phyloP scores from a whole-genome alignment of 1,140 invertebrate species.

The Idris sp. region DNA sequence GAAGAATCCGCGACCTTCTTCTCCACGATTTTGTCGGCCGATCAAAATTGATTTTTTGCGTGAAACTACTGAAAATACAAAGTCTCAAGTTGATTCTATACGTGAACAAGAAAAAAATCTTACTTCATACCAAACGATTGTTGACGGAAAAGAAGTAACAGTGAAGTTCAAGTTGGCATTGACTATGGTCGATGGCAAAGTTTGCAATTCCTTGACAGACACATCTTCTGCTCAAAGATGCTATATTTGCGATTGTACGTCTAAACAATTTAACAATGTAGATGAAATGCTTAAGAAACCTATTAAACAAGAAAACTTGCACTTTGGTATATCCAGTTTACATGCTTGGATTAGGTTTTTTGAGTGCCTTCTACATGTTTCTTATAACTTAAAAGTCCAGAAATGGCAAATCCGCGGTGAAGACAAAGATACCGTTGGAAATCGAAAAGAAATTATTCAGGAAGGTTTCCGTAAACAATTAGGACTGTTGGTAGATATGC shows the following conservation, averaged over 20 bases:
- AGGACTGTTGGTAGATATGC: constrained; percentile 4
- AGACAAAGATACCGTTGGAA: constrained; percentile 16
- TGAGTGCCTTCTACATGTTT: constrained; percentile 66
- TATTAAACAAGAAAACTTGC: constrained; percentile 55
- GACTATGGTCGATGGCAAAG: constrained; percentile 74
- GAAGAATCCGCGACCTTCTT: constrained; percentile 32
- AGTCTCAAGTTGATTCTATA: constrained; percentile 1
- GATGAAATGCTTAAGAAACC: constrained; percentile 37
- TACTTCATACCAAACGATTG: constrained; percentile 38
- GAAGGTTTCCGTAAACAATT: constrained; percentile 19
- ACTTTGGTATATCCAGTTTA: too few species aligned
- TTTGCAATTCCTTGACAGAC: constrained; percentile 71
- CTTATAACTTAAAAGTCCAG: constrained; percentile 27
- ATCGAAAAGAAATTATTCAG: constrained; percentile 14
- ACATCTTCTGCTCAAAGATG: constrained; percentile 71
- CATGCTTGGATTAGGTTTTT: constrained; percentile 69
- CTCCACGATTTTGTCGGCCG: too few species aligned
- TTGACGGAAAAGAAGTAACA: constrained; percentile 54
- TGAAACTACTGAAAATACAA: constrained; percentile 29
- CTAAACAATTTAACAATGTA: constrained; percentile 72
- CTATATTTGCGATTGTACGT: constrained; percentile 70
- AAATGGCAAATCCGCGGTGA: constrained; percentile 22
- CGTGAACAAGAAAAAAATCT: constrained; percentile 34
- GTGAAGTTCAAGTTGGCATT: constrained; percentile 62
- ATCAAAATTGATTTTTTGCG: too few species aligned